Evolutionary conservation across 1,140 invertebrate species (phyloP).

Genomic region (Chionoecetes opilio): DNA sequence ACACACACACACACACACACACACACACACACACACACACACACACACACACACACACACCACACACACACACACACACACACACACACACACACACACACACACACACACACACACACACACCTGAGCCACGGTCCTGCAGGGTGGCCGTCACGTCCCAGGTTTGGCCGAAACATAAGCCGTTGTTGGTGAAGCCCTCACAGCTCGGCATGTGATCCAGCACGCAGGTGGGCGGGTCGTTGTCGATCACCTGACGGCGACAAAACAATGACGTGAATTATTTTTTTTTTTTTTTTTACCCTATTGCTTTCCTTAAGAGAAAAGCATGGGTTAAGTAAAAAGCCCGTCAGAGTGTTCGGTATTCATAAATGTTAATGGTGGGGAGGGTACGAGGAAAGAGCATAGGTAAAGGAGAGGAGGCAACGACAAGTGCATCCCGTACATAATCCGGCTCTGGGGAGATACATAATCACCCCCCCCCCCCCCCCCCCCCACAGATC

Average conservation of each 20-base stretch:
- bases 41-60: background rate
- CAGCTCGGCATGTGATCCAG: background rate
- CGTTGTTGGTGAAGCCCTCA: slow-evolving; percentile 45
- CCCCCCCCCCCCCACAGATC: too few relatives aligned
- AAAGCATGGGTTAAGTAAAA: too few relatives aligned
- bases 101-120: slow-evolving; percentile 41
- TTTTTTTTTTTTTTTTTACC: too few relatives aligned
- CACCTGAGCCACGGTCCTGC: slow-evolving; percentile 58
- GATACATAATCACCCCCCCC: background rate
- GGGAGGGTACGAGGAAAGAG: too few relatives aligned
- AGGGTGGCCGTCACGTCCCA: slow-evolving; percentile 34
- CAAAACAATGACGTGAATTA: too few relatives aligned
- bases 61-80: too few relatives aligned
- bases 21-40: background rate
- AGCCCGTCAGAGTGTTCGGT: too few relatives aligned
- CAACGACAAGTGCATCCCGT: too few relatives aligned
- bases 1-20: too few relatives aligned
- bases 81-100: slow-evolving; percentile 7
- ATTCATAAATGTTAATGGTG: too few relatives aligned
- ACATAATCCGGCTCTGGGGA: background rate
- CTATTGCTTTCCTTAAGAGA: too few relatives aligned
- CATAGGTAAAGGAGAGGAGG: too few relatives aligned
- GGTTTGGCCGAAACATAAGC: background rate
- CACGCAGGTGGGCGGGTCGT: background rate
- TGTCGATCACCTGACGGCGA: background rate